Evolutionary conservation across 2,113 vertebrate species (phyloP), one percentile per base, ranked within the genome.

Genomic region (Boulengeromyrus knoepffleri): DNA sequence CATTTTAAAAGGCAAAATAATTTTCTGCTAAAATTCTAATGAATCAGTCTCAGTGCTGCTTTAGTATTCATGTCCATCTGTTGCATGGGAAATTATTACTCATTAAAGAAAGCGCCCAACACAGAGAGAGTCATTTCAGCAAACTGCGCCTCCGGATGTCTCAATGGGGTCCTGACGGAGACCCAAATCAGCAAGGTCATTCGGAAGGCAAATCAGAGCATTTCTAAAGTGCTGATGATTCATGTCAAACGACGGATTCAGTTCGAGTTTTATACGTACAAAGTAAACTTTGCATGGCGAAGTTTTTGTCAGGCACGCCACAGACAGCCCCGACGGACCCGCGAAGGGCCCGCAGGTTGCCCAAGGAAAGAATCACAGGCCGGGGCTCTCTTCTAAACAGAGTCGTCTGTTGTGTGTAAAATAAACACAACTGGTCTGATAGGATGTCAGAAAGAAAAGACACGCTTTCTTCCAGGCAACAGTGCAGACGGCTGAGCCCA

Each of bases 31-130:
- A 87, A 87, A 56, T 53, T 53, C 85, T 39, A 87, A 87, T 56
- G 85, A 52, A 53, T 87, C 50, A 87, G 47, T 87, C 85, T 50
- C 85, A 87, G 27, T 53, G 49, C 46, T 36, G 13, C 85, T 50
- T 87, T 56, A 87, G 85, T 56, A 87, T 87, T 87, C 85, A 87
- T 87, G 85, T 52, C 85, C 85, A 56, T 87, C 85, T 87, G 85
- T 36, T 52, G 85, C 13, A 53, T 36, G 85, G 27, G 50, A 53
- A 53, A 87, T 87, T 87, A 87, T 87, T 87, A 87, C 85, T 87
- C 85, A 87, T 53, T 87, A 87, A 87, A 87, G 85, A 87, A 52
- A 53, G 50, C n/a, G 27, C 50, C 9, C 12, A 87, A 87, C 24
- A 27, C 74, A 50, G 45, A 27, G 27, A 50, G 85, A 31, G n/a